phyloP scores from a whole-genome alignment of 1,140 invertebrate genomes.

The Danaus melanippus region DNA sequence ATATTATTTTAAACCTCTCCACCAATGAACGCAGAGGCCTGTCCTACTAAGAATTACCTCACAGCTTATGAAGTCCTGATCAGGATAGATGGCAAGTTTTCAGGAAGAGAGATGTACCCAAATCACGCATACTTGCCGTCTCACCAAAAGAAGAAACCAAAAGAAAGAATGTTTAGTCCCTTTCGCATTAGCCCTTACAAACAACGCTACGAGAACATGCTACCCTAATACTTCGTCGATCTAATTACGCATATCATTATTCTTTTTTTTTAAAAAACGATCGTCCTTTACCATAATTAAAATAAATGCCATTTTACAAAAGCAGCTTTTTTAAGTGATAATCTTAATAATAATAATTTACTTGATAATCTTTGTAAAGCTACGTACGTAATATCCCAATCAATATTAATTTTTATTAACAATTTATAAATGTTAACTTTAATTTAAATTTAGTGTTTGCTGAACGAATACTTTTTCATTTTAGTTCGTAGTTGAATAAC shows the following conservation, averaged over 20 bases:
- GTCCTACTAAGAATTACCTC: conserved; percentile 7
- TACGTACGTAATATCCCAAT: no score
- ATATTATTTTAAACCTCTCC: neutral
- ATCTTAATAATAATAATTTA: no score
- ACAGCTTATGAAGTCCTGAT: conserved; percentile 41
- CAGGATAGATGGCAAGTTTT: conserved; percentile 52
- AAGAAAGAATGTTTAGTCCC: neutral
- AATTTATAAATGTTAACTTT: no score
- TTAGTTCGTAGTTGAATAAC: no score
- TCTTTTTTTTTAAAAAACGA: conserved; percentile 15
- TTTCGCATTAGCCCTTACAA: conserved; percentile 12
- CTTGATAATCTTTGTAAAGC: no score
- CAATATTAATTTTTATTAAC: no score
- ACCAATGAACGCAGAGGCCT: neutral
- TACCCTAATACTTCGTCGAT: conserved; percentile 63
- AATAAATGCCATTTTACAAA: neutral
- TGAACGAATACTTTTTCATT: no score
- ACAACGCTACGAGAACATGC: conserved; percentile 42
- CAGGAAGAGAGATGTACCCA: conserved; percentile 53
- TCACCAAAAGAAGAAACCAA: no score
- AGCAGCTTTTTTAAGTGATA: no score
- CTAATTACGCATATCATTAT: conserved; percentile 73
- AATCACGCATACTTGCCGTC: conserved; percentile 1
- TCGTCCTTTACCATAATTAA: neutral
- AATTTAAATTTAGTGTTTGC: no score